phyloP scores from a whole-genome alignment of 2,888 invertebrate species.

The Ectobius pallidus region DNA sequence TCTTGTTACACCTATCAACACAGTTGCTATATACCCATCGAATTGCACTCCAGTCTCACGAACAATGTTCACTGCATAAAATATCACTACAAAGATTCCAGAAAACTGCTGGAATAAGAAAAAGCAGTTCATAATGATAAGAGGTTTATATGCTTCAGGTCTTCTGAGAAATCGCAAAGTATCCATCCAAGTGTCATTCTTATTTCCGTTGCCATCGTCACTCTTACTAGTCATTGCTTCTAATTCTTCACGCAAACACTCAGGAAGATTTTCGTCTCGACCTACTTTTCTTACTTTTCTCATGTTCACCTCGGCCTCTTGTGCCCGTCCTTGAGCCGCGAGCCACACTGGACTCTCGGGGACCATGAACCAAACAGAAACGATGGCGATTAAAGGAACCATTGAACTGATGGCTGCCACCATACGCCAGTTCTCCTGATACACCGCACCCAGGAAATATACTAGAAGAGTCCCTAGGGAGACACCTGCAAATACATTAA shows the following conservation, averaged over 20 bases:
- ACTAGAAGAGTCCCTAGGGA: constrained; percentile 60
- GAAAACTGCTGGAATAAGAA: constrained; percentile 66
- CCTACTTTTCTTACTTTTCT: constrained; percentile 53
- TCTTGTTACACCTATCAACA: constrained; percentile 59
- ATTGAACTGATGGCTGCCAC: constrained; percentile 36
- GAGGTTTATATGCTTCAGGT: constrained; percentile 57
- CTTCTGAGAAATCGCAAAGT: constrained; percentile 47
- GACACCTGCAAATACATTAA: constrained; percentile 49
- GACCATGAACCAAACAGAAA: constrained; percentile 53
- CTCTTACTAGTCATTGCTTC: background rate
- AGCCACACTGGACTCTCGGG: constrained; percentile 66
- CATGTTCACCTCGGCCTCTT: constrained; percentile 56
- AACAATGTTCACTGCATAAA: constrained; percentile 62
- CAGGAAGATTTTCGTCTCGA: background rate
- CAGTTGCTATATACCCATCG: constrained; percentile 58
- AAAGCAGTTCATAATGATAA: constrained; percentile 56
- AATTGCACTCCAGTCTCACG: constrained; percentile 56
- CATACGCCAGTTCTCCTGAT: constrained; percentile 52
- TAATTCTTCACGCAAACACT: background rate
- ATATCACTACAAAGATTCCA: constrained; percentile 62
- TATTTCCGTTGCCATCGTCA: background rate
- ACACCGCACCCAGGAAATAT: constrained; percentile 59
- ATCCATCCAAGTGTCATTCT: background rate
- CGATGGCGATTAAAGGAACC: constrained; percentile 25
- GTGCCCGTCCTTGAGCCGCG: constrained; percentile 55